Evolutionary conservation across 2,113 vertebrate genomes (phyloP).

Genomic region (Pithys albifrons): DNA sequence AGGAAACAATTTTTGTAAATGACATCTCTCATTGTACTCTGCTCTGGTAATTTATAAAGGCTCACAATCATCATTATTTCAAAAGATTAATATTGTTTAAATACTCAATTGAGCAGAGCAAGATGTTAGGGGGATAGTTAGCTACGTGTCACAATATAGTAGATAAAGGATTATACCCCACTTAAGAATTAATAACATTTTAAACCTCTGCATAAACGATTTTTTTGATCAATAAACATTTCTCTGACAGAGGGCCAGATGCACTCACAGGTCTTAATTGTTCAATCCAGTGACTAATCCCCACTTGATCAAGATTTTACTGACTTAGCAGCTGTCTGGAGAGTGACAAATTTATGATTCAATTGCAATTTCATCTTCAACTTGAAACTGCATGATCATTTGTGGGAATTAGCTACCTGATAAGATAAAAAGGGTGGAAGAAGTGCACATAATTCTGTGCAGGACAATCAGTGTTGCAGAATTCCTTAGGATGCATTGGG

Average conservation of each 20-base stretch:
- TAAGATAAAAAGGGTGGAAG: slow-evolving; percentile 75
- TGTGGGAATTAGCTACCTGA: slow-evolving; percentile 80
- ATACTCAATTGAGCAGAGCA: slow-evolving; percentile 13
- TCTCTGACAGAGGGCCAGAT: slow-evolving; percentile 43
- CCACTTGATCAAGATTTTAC: slow-evolving; percentile 75
- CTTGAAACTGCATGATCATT: slow-evolving; percentile 73
- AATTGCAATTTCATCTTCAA: slow-evolving; percentile 70
- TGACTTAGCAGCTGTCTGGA: slow-evolving; percentile 73
- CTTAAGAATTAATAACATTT: slow-evolving; percentile 62
- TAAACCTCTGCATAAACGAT: slow-evolving; percentile 69
- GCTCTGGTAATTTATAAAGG: not conserved
- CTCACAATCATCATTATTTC: not conserved
- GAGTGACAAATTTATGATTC: slow-evolving; percentile 80
- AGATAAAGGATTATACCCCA: slow-evolving; percentile 59
- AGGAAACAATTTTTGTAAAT: not conserved
- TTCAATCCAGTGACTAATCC: slow-evolving; percentile 66
- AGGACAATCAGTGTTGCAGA: slow-evolving; percentile 63
- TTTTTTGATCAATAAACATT: slow-evolving; percentile 69
- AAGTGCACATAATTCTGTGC: slow-evolving; percentile 52
- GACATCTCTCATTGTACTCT: not conserved
- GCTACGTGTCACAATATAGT: slow-evolving; percentile 34
- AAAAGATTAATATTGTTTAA: slow-evolving; percentile 45
- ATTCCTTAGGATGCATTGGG: slow-evolving; percentile 65
- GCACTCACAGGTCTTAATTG: slow-evolving; percentile 64
- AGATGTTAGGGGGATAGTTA: not conserved